Conservation (phyloP, 2,113 vertebrate species). For the Passer domesticus region DNA sequence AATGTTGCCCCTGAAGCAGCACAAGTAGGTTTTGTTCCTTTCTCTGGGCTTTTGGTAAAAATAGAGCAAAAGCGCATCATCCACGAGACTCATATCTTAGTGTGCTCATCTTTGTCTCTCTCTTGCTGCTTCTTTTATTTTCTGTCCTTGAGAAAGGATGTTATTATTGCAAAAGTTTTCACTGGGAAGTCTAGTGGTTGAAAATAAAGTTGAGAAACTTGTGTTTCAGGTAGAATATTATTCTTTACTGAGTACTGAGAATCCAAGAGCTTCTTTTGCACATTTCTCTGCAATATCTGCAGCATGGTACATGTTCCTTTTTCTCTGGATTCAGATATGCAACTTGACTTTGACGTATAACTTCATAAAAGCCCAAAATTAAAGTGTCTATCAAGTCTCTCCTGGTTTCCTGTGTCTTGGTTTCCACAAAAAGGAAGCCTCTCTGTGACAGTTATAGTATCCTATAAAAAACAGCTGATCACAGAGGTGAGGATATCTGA, state of each 20-base stretch:
- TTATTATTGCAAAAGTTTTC: not conserved
- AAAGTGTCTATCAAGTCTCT: not conserved
- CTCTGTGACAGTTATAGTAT: not conserved
- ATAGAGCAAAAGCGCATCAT: not conserved
- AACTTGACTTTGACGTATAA: not conserved
- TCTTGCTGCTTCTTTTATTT: not conserved
- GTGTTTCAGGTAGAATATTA: not conserved
- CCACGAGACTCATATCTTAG: not conserved
- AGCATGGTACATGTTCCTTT: not conserved
- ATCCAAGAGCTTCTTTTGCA: not conserved
- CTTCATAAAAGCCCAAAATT: not conserved
- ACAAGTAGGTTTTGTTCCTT: conserved; percentile 43
- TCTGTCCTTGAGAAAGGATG: conserved; percentile 23
- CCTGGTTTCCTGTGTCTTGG: not conserved
- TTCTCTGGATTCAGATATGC: not conserved
- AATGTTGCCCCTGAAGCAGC: conserved; percentile 8
- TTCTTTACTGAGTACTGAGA: not conserved
- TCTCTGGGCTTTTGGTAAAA: conserved; percentile 26
- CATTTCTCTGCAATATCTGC: not conserved
- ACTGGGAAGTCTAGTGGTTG: not conserved
- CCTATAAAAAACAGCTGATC: not conserved
- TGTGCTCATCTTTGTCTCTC: conserved; percentile 4
- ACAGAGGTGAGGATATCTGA: not conserved
- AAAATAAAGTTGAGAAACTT: not conserved
- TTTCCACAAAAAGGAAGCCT: not conserved